Evolutionary conservation across 2,113 vertebrate genomes (phyloP), one percentile per base, ranked within the genome.

Genomic region (Tetrax tetrax): DNA sequence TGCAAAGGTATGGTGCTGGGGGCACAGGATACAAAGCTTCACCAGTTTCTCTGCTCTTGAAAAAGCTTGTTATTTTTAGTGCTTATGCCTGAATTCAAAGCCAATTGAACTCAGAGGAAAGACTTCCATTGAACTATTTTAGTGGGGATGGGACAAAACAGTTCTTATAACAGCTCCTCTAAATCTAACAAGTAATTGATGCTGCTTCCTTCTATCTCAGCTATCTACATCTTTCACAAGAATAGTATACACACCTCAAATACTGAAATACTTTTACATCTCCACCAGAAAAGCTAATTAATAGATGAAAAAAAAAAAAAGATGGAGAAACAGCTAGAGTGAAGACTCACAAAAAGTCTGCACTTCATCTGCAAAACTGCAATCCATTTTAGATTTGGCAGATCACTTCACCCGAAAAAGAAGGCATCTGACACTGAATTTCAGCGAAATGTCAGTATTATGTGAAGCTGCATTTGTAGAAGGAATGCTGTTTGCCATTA

Each of bases 11-110:
- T 3, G 6, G 35, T 72, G 72, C 77, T 56, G 28, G 74, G 89
- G 68, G 80, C 79, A 63, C 24, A 89, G 69, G 35, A 92, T 61
- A 93, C 29, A 95, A 94, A 95, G 93, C 89, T 89, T 76, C 83
- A 22, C 72, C 72, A 71, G 48, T 76, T 79, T 76, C 74, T 94
- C 69, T 91, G 77, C 94, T 93, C 84, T 61, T 82, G 41, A 92
- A 93, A 97, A 93, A 79, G 61, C 83, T 79, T 72, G 87, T 89
- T 96, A 96, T 94, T 97, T 97, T 95, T 96, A 95, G 93, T 69
- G 81, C 91, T 91, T 84, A 72, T 10, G 21, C 28, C 70, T 93
- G 74, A 95, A 91, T 95, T 96, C 80, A 96, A 94, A 92, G 89
- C 64, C 77, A 84, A 3, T 0, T 84, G 93, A 95, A 92, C 91